Base-by-base conservation (phyloP, 2,797 vertebrate genomes). In the Xiphophorus birchmanni region DNA sequence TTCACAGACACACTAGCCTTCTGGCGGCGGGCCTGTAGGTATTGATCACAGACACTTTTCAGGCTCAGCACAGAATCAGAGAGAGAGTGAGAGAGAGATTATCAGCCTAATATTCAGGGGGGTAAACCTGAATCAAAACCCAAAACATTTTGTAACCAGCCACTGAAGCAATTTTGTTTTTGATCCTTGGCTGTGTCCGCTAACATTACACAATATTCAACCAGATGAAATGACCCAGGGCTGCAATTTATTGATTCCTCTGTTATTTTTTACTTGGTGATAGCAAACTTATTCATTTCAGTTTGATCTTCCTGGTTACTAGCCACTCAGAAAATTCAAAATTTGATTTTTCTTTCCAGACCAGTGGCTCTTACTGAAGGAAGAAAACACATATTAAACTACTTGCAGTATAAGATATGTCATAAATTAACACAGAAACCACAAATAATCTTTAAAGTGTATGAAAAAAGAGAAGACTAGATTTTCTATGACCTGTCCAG, bases 41-140 rank as follows among this genome's bases (percentile, higher is more conserved):
- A 96, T 96, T 94, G 95, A 96, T 95, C 94, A 95, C 91, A 93
- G 86, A 87, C 85, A 91, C 92, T 93, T 94, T 94, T 93, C 92
- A 94, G 84, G 86, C 91, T 94, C 89, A 93, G 92, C 91, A 91
- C 86, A 90, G 91, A 89, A 87, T 90, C 89, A 90, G 84, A 91
- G 78, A 71, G 78, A 74, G 8, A 56, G 78, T 73, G 58, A 32
- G 82, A 79, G 76, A 32, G 37, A 73, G 79, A 82, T 69, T 81
- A 85, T 82, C 81, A 71, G 82, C 60, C 79, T 60, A 78, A 32
- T 32, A 81, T 80, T 83, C 76, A 21, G 40, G 80, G 74, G 86
- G 74, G 72, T 81, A 79, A 87, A 82, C 73, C 80, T 82, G 82
- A 81, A 82, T 54, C 76, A 63, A 54, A 71, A 77, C 54, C 78